Evolutionary conservation across 2,888 invertebrate species (phyloP).

Genomic region (Cremastinae sp.): DNA sequence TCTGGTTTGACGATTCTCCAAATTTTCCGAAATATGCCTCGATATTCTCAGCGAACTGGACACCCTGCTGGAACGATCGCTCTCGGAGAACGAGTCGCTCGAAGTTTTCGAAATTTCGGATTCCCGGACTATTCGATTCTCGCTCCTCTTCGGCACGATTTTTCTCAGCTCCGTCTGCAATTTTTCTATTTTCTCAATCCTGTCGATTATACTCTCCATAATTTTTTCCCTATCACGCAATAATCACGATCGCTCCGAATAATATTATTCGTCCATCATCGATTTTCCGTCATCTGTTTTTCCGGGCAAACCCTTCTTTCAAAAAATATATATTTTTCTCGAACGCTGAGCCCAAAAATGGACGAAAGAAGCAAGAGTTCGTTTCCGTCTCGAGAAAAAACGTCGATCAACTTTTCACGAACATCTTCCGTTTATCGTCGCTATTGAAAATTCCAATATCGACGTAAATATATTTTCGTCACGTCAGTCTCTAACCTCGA

Average conservation of each 20-base stretch:
- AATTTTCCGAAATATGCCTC: neutral
- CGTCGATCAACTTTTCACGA: neutral
- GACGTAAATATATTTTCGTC: neutral
- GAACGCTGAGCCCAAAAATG: no score
- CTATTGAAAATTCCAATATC: neutral
- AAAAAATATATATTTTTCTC: no score
- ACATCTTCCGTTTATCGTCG: no score
- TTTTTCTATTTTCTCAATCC: constrained; percentile 66
- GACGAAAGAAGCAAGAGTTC: no score
- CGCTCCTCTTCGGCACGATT: constrained; percentile 55
- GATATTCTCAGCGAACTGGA: no score
- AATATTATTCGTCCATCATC: no score
- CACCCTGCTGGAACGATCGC: no score
- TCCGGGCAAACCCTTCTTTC: no score
- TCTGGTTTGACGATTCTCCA: constrained; percentile 7
- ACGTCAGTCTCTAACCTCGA: neutral
- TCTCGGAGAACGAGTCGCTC: neutral
- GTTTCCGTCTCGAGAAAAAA: no score
- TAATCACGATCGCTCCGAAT: no score
- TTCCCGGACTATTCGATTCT: constrained; percentile 21
- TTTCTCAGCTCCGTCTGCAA: constrained; percentile 63
- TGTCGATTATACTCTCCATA: constrained; percentile 56
- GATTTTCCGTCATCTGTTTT: no score
- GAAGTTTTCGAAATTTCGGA: neutral
- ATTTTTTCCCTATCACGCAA: constrained; percentile 47